Base-by-base conservation (phyloP, 2,888 invertebrate genomes). In the Xestobium rufovillosum region DNA sequence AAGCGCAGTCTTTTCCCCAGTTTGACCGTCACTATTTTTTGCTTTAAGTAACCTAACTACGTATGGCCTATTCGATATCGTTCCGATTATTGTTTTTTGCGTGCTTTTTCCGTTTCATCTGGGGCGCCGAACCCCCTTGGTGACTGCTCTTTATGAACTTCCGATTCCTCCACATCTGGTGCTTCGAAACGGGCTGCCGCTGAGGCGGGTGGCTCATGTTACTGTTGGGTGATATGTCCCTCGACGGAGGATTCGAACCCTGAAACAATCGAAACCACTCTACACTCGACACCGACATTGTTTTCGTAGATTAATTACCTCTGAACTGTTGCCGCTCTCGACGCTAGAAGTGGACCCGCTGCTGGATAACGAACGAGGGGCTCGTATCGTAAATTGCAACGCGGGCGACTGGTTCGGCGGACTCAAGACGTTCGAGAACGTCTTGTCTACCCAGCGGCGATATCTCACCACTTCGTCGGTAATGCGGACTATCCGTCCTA, bases 401-500 rank as follows among this genome's bases (percentile, higher is more conserved):
- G 49, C 43, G 4, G 53, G 54, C 8, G 50, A 54, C 29, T 43
- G 36, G 12, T 42, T 39, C 2, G 49, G 49, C 13, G 49, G 47
- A 34, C 43, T 47, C 23, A 39, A 34, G 23, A 50, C 39, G 30
- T 48, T 41, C 26, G 50, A 43, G 39, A 59, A 58, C 11, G 52
- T 72, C 45, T 75, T 72, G 50, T 74, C 72, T 41, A 83, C 76
- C 76, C 79, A 80, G 41, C 68, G 65, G 35, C 85, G 70, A 56
- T 83, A 84, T 16, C 76, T 72, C 44, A 83, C 76, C 29, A 96
- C 94, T 69, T 92, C 90, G 68, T 95, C 92, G 28, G 94, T 91
- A 39, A 96, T 85, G 54, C 89, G 80, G 54, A 96, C 78, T 51
- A 96, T 86, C 54, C 95, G 81, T 25, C 92, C 94, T 52, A 96